Conservation (phyloP, 2,797 vertebrate species). For the Acestrorhynchus altus region DNA sequence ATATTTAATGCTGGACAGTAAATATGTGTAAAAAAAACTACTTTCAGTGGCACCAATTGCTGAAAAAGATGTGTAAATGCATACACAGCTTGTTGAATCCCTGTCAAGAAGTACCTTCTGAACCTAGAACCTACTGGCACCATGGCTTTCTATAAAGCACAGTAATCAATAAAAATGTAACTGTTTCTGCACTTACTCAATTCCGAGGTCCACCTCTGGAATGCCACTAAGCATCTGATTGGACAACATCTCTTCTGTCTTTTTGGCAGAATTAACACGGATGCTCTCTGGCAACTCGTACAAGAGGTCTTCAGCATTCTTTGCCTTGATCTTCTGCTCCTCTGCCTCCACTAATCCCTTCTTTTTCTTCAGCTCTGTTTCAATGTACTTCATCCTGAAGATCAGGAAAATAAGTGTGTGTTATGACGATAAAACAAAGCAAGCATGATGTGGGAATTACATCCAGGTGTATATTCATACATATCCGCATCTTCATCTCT, state of each 20-base stretch:
- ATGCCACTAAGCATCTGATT: conserved; percentile 99
- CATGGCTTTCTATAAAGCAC: too few species aligned
- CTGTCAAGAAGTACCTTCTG: too few species aligned
- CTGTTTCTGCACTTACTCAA: conserved; percentile 82
- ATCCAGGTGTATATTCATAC: conserved; percentile 71
- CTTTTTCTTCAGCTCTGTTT: conserved; percentile 85
- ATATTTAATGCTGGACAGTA: too few species aligned
- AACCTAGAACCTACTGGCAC: too few species aligned
- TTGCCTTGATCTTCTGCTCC: conserved; percentile 91
- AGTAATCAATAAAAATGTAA: neutral
- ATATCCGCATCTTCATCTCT: conserved; percentile 98
- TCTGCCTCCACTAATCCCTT: conserved; percentile 90
- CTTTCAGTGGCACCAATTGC: too few species aligned
- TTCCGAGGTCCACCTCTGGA: conserved; percentile 96
- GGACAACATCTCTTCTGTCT: conserved; percentile 98
- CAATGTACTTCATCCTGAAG: conserved; percentile 84
- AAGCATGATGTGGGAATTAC: neutral
- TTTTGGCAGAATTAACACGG: conserved; percentile 94
- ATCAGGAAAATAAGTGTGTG: neutral
- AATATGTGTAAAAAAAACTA: too few species aligned
- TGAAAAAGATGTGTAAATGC: too few species aligned
- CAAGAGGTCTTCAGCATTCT: conserved; percentile 93
- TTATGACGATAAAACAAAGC: neutral
- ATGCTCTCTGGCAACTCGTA: conserved; percentile 96
- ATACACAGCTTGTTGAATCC: too few species aligned